These are phyloP conservation scores for Sitophilus oryzae DNA, from an alignment of 1,140 invertebrate genomes.

Conservation along the genomic window DNA sequence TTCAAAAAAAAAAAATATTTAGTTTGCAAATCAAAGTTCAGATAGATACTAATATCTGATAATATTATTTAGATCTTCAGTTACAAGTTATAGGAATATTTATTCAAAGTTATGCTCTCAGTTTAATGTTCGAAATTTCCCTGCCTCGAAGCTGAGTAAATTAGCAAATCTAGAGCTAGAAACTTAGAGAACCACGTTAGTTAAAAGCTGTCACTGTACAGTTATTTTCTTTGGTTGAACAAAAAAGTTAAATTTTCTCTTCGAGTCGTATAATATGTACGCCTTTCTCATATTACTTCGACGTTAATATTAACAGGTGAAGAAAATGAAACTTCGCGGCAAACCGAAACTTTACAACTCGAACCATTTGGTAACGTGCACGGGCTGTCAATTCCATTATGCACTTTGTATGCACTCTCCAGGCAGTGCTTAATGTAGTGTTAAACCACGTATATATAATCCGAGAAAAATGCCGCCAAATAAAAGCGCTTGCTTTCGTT, in stretches of 20 bases:
- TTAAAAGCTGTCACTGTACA: background rate
- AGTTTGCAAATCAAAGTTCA: no score
- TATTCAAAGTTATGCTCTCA: background rate
- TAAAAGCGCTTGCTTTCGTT: no score
- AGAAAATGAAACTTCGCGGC: background rate
- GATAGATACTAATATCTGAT: no score
- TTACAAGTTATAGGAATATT: no score
- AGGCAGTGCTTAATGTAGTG: background rate
- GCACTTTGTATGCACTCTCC: background rate
- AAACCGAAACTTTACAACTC: background rate
- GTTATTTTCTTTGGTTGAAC: background rate
- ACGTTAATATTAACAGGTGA: background rate
- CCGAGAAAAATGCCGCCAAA: background rate
- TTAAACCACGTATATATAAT: background rate
- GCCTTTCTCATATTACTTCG: background rate
- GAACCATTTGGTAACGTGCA: background rate
- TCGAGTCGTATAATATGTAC: no score
- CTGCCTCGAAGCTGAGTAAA: background rate
- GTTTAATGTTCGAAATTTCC: background rate
- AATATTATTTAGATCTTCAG: no score
- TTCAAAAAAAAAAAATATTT: no score
- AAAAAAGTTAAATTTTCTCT: background rate
- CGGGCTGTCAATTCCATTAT: background rate
- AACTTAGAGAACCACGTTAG: background rate
- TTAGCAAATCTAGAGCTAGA: background rate